A percentile compares a stretch with the other conserved stretches of the same genome.
Evolutionary conservation across 2,113 vertebrate species (phyloP).

Genomic region (Dascyllus trimaculatus): DNA sequence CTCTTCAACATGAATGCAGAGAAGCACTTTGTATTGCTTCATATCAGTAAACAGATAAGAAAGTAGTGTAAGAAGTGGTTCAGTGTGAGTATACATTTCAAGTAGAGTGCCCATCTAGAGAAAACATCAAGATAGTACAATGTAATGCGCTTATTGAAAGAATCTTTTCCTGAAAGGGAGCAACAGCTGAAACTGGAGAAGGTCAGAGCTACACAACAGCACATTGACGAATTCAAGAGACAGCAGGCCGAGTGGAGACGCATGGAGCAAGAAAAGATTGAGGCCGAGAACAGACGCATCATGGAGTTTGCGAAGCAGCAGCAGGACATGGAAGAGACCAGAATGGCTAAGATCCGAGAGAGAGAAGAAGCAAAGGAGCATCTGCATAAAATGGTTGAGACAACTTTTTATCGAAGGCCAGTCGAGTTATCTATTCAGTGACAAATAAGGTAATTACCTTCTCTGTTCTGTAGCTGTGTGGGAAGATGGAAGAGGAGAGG

Average conservation of each 20-base stretch:
- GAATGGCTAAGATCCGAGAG: conserved; percentile 85
- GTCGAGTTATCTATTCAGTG: background rate
- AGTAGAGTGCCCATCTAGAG: background rate
- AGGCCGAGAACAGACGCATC: conserved; percentile 93
- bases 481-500: conserved; percentile 84
- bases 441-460: background rate
- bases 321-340: conserved; percentile 83
- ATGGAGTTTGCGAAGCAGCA: conserved; percentile 87
- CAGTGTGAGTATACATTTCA: background rate
- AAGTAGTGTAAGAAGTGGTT: background rate
- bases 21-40: background rate
- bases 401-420: background rate
- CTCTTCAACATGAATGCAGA: background rate
- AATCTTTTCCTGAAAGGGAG: conserved; percentile 82
- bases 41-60: background rate
- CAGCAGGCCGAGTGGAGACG: conserved; percentile 88
- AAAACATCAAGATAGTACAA: background rate
- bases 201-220: conserved; percentile 84
- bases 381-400: conserved; percentile 86
- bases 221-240: conserved; percentile 91
- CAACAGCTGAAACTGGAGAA: conserved; percentile 90
- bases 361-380: conserved; percentile 86
- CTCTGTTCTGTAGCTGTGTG: conserved; percentile 80
- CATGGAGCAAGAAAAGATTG: conserved; percentile 90
- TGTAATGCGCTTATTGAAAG: background rate